Evolutionary conservation across 2,113 vertebrate genomes (phyloP).

Genomic region (Ceyx cyanopectus): DNA sequence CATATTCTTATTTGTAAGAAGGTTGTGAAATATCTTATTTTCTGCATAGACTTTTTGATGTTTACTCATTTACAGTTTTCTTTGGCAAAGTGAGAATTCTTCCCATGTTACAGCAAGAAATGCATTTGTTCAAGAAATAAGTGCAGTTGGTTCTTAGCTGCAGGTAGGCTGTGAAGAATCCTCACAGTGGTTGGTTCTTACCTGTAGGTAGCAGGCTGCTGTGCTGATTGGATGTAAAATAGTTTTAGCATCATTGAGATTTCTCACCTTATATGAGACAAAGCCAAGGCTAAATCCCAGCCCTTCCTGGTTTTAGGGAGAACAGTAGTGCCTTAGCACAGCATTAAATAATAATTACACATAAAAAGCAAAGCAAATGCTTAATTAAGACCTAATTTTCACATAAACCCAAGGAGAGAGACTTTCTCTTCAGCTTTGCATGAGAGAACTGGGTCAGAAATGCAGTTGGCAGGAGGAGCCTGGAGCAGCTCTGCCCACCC

Average conservation of each 20-base stretch:
- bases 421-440: neutral
- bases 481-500: neutral
- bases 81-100: neutral
- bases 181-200: neutral
- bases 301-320: neutral
- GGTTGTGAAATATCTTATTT: fast-evolving
- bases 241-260: neutral
- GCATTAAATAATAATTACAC: neutral
- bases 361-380: neutral
- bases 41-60: neutral
- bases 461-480: neutral
- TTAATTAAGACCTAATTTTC: neutral
- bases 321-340: neutral
- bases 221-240: neutral
- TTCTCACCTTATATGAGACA: neutral
- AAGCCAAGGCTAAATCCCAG: neutral
- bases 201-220: neutral
- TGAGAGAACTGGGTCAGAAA: neutral
- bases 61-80: neutral
- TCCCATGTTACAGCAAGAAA: neutral
- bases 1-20: neutral
- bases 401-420: neutral
- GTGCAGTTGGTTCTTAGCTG: neutral
- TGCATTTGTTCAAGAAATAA: neutral
- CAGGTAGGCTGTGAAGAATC: neutral